Conservation (phyloP, 2,797 vertebrate species). For the Brachymystax lenok region DNA sequence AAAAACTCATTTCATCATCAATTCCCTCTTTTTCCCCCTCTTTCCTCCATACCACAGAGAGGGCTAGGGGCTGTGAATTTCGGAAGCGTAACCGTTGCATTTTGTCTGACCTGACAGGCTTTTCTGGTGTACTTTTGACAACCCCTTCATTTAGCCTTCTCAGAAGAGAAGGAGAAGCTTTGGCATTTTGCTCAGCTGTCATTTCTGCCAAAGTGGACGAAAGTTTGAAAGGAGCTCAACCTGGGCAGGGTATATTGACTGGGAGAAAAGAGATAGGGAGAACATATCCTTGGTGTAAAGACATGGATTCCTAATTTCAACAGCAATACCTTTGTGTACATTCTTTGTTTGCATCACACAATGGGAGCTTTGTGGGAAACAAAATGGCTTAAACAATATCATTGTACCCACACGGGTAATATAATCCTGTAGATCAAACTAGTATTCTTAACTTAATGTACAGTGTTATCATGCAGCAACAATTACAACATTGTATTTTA, state of each 20-base stretch:
- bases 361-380: not conserved
- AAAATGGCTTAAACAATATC: not conserved
- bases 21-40: not conserved
- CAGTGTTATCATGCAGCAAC: not conserved
- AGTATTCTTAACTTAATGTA: not conserved
- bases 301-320: not conserved
- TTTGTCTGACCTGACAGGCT: constrained; percentile 31
- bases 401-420: not conserved
- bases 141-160: constrained; percentile 62
- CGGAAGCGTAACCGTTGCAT: constrained; percentile 28
- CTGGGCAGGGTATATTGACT: constrained; percentile 47
- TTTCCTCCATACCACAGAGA: constrained; percentile 19
- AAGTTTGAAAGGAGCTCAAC: constrained; percentile 67
- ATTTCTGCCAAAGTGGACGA: constrained; percentile 54
- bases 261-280: not conserved
- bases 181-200: constrained; percentile 61
- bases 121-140: constrained; percentile 48
- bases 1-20: constrained; percentile 57
- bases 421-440: not conserved
- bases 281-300: not conserved
- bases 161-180: constrained; percentile 26
- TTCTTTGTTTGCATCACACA: not conserved
- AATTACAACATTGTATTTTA: not conserved
- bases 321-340: not conserved
- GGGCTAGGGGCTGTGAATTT: constrained; percentile 13